These are phyloP conservation scores for Nematolebias whitei DNA, from an alignment of 2,113 vertebrate genomes.

Conservation along the genomic window DNA sequence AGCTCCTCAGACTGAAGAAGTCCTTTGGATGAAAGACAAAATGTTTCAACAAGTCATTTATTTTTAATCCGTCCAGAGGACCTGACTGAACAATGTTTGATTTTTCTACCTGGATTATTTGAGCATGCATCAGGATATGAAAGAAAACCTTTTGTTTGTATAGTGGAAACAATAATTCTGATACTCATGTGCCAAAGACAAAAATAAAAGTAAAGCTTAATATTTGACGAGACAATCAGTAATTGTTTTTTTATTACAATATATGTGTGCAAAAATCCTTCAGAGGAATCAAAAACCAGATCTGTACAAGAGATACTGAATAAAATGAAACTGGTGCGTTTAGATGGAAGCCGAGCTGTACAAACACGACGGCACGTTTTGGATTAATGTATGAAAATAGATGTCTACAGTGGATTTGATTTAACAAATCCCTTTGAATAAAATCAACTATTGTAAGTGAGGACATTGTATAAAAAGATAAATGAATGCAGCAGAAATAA, in stretches of 20 bases:
- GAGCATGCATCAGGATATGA: too few relatives aligned
- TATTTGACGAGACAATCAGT: too few relatives aligned
- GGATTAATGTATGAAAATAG: slow-evolving; percentile 62
- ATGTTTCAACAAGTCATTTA: too few relatives aligned
- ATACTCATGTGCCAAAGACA: background rate
- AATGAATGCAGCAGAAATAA: slow-evolving; percentile 3
- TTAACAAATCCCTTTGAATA: slow-evolving; percentile 61
- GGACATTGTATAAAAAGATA: slow-evolving; percentile 12
- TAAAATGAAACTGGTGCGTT: slow-evolving; percentile 42
- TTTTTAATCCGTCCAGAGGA: too few relatives aligned
- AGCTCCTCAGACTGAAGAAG: too few relatives aligned
- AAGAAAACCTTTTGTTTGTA: too few relatives aligned
- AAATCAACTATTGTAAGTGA: slow-evolving; percentile 48
- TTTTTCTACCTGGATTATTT: too few relatives aligned
- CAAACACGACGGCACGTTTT: slow-evolving; percentile 42
- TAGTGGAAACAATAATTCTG: background rate
- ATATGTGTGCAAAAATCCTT: slow-evolving; percentile 44
- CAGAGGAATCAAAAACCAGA: slow-evolving; percentile 26
- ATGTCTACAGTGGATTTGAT: slow-evolving; percentile 57
- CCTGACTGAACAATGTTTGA: too few relatives aligned
- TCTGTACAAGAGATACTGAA: slow-evolving; percentile 52
- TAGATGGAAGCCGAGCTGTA: slow-evolving; percentile 50
- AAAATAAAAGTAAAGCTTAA: background rate
- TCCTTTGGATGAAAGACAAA: too few relatives aligned
- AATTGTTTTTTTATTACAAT: background rate